Conservation (phyloP, 2,797 vertebrate species). For the Sebastes hubbsi region DNA sequence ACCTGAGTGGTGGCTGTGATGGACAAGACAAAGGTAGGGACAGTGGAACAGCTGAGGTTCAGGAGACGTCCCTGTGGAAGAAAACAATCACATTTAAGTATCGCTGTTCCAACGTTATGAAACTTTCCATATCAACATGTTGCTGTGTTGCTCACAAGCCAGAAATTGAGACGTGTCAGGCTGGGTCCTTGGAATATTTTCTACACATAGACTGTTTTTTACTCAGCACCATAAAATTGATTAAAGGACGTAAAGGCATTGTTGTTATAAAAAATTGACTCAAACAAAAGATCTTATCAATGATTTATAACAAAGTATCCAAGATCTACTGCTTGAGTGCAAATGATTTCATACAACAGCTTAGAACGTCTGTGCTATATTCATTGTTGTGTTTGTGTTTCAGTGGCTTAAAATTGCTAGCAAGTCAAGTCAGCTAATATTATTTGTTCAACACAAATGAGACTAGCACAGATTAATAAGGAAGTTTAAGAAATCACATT, state of each 20-base stretch:
- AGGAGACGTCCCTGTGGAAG: slow-evolving; percentile 90
- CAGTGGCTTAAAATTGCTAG: neutral
- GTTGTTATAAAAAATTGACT: neutral
- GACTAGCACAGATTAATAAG: neutral
- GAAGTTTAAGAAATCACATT: neutral
- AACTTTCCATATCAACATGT: neutral
- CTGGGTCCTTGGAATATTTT: neutral
- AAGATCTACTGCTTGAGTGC: neutral
- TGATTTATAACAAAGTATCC: neutral
- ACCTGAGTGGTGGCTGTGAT: slow-evolving; percentile 98
- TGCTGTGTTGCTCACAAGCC: neutral
- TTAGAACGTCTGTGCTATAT: neutral
- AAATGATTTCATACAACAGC: neutral
- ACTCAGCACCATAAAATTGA: neutral
- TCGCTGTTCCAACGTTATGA: neutral
- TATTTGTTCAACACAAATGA: neutral
- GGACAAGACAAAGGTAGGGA: slow-evolving; percentile 95
- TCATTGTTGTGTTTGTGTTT: neutral
- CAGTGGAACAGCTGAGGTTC: slow-evolving; percentile 96
- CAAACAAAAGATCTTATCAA: neutral
- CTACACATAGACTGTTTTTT: neutral
- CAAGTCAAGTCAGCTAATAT: neutral
- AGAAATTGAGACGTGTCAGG: neutral
- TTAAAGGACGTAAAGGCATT: neutral
- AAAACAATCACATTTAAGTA: neutral